Percentiles rank a stretch among this genome's conserved stretches.
Conservation (phyloP, 2,888 invertebrate genomes). For the Tachina grossa region DNA sequence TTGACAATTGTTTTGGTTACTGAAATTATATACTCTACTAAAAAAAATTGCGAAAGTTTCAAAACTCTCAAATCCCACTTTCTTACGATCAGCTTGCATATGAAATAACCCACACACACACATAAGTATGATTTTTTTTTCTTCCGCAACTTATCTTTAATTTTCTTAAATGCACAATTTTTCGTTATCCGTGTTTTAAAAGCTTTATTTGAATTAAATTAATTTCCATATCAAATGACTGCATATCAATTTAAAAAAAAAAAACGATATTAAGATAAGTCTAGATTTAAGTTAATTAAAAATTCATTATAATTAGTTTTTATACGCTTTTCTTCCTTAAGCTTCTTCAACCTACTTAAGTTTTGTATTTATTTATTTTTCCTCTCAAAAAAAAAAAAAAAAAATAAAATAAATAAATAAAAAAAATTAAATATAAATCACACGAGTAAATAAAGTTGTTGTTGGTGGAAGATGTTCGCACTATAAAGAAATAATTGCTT, state of each 20-base stretch:
- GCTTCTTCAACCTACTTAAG: conserved; percentile 36
- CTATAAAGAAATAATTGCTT: conserved; percentile 19
- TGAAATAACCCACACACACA: conserved; percentile 15
- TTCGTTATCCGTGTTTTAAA: conserved; percentile 28
- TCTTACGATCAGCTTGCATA: background rate
- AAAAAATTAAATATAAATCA: no score
- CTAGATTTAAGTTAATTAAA: conserved; percentile 67
- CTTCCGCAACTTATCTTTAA: conserved; percentile 2
- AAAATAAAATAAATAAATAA: no score
- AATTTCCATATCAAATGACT: conserved; percentile 32
- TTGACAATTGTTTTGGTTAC: no score
- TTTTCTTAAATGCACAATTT: conserved; percentile 25
- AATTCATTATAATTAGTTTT: conserved; percentile 48
- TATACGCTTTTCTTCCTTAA: conserved; percentile 12
- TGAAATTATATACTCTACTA: no score
- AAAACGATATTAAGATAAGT: conserved; percentile 56
- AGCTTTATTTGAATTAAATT: conserved; percentile 53
- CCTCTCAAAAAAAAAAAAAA: no score
- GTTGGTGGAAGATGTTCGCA: conserved; percentile 28
- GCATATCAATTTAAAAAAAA: conserved; percentile 42
- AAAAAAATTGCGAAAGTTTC: no score
- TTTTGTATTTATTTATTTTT: conserved; percentile 6
- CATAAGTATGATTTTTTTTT: background rate
- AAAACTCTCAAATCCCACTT: no score
- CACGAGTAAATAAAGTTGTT: background rate